Evolutionary conservation across 2,797 vertebrate genomes (phyloP), one percentile per base, ranked within the genome.

Genomic region (Oreochromis mossambicus): DNA sequence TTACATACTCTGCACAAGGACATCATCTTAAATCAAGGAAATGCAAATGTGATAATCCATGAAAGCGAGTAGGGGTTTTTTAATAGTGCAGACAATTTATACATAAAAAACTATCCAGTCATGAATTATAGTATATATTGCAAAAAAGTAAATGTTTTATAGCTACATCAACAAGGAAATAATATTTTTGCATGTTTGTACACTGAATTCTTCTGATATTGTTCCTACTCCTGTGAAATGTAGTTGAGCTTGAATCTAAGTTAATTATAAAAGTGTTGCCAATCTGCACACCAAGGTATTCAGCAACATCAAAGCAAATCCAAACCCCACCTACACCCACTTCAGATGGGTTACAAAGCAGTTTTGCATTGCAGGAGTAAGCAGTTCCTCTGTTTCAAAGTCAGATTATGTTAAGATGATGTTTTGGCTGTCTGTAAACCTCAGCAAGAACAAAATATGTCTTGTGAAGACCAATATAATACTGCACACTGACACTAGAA

Each of bases 241-340:
- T 75, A 61, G 68, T 29, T 21, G 81, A 86, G 48, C 43, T 54
- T 11, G 52, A 77, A 79, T 83, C 17, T 10, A 38, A 85, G 78
- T 89, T 89, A 89, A 88, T 91, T 85, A 88, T 87, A 76, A 86
- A 90, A 89, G 78, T 24, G 77, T 82, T 90, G 81, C 52, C 85
- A 83, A 70, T 91, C 81, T 73, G 78, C 41, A 79, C 68, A 56
- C 78, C 8, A 56, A 89, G 55, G 34, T 80, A 66, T 82, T 90
- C 82, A 21, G 66, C 63, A 3, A 89, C 87, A 91, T 94, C 87
- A 94, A 92, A 95, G 89, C 32, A 66, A 90, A 82, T 81, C 26
- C 54, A 68, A 52, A 83, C 82, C 82, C 91, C 81, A 80, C 92
- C 91, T 85, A 78, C 88, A 58, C 81, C 77, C 73, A 38, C 68